Evolutionary conservation across 2,888 invertebrate species (phyloP).

Genomic region (Patella caerulea): DNA sequence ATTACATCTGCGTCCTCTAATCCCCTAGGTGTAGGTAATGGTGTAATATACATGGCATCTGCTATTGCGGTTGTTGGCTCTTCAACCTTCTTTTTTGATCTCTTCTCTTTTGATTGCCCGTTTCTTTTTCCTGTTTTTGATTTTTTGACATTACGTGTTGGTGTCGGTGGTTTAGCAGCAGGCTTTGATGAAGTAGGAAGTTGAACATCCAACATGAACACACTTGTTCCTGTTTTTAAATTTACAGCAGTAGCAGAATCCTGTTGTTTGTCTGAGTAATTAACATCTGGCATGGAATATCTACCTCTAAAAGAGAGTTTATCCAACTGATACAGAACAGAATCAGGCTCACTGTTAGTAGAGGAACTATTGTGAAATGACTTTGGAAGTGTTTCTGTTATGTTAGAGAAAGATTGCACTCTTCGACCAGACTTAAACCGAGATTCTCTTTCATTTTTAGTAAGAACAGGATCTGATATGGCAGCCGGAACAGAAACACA

Average conservation of each 20-base stretch:
- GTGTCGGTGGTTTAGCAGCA: constrained; percentile 35
- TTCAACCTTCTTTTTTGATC: constrained; percentile 44
- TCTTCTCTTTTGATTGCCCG: constrained; percentile 31
- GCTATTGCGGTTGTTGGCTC: constrained; percentile 40
- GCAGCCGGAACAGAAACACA: constrained; percentile 40
- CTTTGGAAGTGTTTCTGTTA: constrained; percentile 12
- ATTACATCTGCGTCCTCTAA: constrained; percentile 40
- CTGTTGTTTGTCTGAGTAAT: neutral
- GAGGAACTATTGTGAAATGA: neutral
- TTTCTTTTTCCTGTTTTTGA: constrained; percentile 30
- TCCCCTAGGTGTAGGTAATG: constrained; percentile 40
- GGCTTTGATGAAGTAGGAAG: constrained; percentile 27
- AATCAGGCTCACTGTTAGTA: constrained; percentile 14
- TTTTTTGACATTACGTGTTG: constrained; percentile 21
- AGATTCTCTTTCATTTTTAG: neutral
- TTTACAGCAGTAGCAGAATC: constrained; percentile 59
- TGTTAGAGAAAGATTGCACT: constrained; percentile 22
- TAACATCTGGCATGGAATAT: neutral
- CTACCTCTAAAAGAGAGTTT: neutral
- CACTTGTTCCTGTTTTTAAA: constrained; percentile 65
- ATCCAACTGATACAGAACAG: neutral
- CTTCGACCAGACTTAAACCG: constrained; percentile 11
- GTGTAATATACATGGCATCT: constrained; percentile 51
- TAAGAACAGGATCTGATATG: constrained; percentile 15
- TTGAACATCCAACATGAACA: constrained; percentile 57